Percentiles rank a stretch among this genome's conserved stretches.
phyloP scores from a whole-genome alignment of 2,797 vertebrate species.

The Dicrostonyx torquatus region DNA sequence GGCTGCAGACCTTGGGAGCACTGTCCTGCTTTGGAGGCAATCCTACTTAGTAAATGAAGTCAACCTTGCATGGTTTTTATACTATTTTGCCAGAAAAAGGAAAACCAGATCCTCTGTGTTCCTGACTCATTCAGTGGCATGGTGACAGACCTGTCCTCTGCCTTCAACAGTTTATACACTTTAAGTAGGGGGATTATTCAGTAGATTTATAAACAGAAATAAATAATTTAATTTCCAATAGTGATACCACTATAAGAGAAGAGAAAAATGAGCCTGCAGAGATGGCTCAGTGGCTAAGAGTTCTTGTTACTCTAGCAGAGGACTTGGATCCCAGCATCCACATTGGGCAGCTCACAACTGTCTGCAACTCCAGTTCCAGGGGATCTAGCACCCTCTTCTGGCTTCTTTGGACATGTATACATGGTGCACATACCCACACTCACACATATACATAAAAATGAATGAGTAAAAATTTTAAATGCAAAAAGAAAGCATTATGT shows the following conservation, averaged over 20 bases:
- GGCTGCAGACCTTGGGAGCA: not conserved
- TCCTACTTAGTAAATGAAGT: not conserved
- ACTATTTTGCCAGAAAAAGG: conserved; percentile 25
- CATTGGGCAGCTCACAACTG: not conserved
- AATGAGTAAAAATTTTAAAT: not conserved
- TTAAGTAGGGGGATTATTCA: not conserved
- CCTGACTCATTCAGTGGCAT: not conserved
- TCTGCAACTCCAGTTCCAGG: not conserved
- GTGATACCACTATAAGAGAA: not conserved
- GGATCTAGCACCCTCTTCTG: not conserved
- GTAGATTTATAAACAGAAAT: not conserved
- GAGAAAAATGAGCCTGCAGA: not conserved
- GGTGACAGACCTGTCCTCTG: not conserved
- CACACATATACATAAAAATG: not conserved
- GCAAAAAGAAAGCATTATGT: not conserved
- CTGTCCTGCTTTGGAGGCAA: conserved; percentile 9
- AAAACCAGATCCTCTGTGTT: not conserved
- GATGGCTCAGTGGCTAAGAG: not conserved
- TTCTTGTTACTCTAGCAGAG: not conserved
- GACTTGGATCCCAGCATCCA: not conserved
- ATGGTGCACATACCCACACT: not conserved
- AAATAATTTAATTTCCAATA: not conserved
- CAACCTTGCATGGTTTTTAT: conserved; percentile 41
- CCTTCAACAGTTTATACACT: not conserved
- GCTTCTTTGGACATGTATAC: not conserved